These are phyloP conservation scores for Mesochorus sp. DNA, from an alignment of 2,888 invertebrate genomes.

Conservation along the genomic window DNA sequence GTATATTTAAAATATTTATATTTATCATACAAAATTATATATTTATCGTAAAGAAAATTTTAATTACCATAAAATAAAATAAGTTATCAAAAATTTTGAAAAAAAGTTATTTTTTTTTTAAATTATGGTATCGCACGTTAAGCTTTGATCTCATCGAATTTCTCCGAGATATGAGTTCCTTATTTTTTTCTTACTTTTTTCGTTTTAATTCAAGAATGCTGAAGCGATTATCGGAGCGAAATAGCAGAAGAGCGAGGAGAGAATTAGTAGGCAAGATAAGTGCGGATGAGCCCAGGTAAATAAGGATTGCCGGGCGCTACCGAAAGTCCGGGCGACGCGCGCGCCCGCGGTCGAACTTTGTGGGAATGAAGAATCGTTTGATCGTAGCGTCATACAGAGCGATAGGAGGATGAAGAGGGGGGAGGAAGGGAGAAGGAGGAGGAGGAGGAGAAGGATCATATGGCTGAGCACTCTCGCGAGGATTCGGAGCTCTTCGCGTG, in stretches of 20 bases:
- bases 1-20: no score
- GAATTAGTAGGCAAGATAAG: constrained; percentile 46
- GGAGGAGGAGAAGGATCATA: constrained; percentile 28
- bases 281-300: constrained; percentile 28
- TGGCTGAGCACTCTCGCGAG: constrained; percentile 26
- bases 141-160: no score
- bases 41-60: no score
- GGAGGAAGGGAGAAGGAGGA: constrained; percentile 6
- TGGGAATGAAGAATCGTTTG: constrained; percentile 66
- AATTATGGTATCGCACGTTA: no score
- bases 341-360: constrained; percentile 52
- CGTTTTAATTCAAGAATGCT: no score
- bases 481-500: constrained; percentile 3
- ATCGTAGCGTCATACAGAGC: constrained; percentile 53
- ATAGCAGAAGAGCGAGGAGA: not conserved
- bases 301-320: constrained; percentile 38
- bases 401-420: not conserved
- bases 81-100: no score
- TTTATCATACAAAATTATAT: no score
- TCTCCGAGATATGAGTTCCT: no score
- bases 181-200: no score
- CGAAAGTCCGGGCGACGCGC: constrained; percentile 47
- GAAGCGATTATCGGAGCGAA: not conserved
- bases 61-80: no score
- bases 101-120: no score